Evolutionary conservation across 2,888 invertebrate species (phyloP).

Genomic region (Pecten maximus): DNA sequence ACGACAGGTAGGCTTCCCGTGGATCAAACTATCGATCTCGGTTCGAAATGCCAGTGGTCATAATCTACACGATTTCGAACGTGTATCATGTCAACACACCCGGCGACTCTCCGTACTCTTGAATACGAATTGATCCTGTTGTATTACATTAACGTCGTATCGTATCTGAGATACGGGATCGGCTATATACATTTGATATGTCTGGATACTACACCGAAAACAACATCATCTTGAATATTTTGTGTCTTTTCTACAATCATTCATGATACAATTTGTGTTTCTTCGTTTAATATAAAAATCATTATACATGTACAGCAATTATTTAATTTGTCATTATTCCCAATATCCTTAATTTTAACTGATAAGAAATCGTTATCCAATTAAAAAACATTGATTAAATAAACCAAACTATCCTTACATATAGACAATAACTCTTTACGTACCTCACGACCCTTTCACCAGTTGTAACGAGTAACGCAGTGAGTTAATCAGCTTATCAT

Average conservation of each 20-base stretch:
- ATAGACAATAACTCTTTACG: no score
- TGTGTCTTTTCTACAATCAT: no score
- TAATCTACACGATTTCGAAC: not conserved
- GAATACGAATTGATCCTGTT: slow-evolving; percentile 6
- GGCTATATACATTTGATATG: not conserved
- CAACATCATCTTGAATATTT: no score
- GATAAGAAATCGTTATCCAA: no score
- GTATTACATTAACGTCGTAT: not conserved
- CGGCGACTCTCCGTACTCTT: not conserved
- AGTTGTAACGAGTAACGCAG: not conserved
- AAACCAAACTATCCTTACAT: no score
- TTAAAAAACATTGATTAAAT: no score
- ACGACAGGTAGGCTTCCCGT: not conserved
- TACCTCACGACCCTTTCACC: not conserved
- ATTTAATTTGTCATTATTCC: no score
- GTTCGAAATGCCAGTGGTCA: not conserved
- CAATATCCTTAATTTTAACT: no score
- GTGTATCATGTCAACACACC: not conserved
- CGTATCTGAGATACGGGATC: not conserved
- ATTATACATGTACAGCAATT: no score
- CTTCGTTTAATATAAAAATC: not conserved
- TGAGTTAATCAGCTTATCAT: not conserved
- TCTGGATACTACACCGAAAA: not conserved
- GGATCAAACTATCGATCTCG: not conserved
- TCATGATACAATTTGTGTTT: not conserved